Evolutionary conservation across 2,113 vertebrate genomes (phyloP), one percentile per base, ranked within the genome.

Genomic region (Chloroceryle aenea): DNA sequence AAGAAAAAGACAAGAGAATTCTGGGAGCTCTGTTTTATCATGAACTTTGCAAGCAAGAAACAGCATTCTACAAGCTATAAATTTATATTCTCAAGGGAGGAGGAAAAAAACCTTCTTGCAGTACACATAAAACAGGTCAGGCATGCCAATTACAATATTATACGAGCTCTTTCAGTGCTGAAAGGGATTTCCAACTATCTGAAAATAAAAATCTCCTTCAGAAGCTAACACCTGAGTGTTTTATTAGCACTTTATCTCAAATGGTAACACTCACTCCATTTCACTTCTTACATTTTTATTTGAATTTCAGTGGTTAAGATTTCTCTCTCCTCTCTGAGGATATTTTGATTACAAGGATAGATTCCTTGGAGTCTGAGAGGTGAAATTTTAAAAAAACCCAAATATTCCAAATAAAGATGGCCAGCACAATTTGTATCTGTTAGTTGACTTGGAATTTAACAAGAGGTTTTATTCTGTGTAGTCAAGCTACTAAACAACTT

Each of bases 341-440:
- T 29, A 72, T 80, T 89, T 64, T 89, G 56, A 73, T 94, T 79
- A 27, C 48, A 38, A 80, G 45, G 48, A 59, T 7, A 75, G 25
- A 75, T 68, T 81, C 27, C 59, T 63, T 42, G 23, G 19, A 90
- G 43, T 50, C 47, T 81, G 36, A 52, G 32, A 78, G 43, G 30
- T 89, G 52, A 86, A 92, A 88, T 74, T 63, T 63, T 19, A 77
- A 93, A 64, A 56, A 40, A 4, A 2, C 16, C 53, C 27, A 25
- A 6, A 13, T 8, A 82, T 79, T 84, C 45, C 85, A 95, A 95
- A 95, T 95, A 95, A 96, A 86, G 21, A 69, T 81, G 27, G 56
- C 50, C 45, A 94, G 29, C 21, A 68, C 67, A 93, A 87, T 95
- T 91, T 88, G 40, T 91, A 84, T 85, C 92, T 96, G n/a, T 84